These are phyloP conservation scores for Quadroppia sp. DNA, from an alignment of 2,888 invertebrate species.

Conservation along the genomic window DNA sequence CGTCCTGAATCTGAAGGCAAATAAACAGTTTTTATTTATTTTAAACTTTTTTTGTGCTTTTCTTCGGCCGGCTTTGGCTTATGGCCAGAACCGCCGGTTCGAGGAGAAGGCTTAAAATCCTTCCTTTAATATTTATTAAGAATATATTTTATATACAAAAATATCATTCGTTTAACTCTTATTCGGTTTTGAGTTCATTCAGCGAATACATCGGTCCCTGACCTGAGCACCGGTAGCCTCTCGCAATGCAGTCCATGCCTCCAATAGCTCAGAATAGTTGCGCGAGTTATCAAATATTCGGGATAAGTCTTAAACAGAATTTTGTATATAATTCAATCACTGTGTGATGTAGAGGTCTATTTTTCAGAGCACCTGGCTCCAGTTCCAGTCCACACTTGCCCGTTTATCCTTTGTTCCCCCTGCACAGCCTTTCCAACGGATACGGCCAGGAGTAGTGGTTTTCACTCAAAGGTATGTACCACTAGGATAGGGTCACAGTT, in stretches of 20 bases:
- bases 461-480: too few relatives aligned
- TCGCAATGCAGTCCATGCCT: conserved; percentile 76
- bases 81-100: too few relatives aligned
- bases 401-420: too few relatives aligned
- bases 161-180: background rate
- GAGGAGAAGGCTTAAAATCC: too few relatives aligned
- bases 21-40: background rate
- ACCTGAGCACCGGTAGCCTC: conserved; percentile 72
- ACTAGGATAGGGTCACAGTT: too few relatives aligned
- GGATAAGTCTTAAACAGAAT: conserved; percentile 52
- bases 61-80: too few relatives aligned
- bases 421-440: too few relatives aligned
- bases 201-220: conserved; percentile 70
- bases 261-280: conserved; percentile 68
- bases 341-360: background rate
- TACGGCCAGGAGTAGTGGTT: too few relatives aligned
- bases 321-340: background rate
- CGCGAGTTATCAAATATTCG: conserved; percentile 63
- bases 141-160: conserved; percentile 51
- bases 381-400: background rate
- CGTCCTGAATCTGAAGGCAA: background rate
- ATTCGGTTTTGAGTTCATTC: conserved; percentile 50
- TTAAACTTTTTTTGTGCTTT: too few relatives aligned
- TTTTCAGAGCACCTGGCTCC: background rate
- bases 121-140: too few relatives aligned